phyloP scores from a whole-genome alignment of 2,888 invertebrate species.

The Apodemia hepburni region DNA sequence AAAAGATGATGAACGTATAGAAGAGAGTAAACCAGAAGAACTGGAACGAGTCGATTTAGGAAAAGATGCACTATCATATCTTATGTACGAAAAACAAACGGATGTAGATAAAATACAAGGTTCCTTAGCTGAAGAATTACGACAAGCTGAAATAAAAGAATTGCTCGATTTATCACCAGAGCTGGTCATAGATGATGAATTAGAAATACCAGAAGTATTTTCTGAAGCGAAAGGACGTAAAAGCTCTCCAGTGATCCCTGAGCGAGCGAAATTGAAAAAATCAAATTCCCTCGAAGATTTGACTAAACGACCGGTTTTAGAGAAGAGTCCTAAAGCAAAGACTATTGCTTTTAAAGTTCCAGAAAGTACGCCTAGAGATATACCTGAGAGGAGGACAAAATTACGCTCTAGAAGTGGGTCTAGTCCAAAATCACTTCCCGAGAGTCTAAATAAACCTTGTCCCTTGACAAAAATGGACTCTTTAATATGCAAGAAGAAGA shows the following conservation, averaged over 20 bases:
- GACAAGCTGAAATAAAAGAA: slow-evolving; percentile 62
- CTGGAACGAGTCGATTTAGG: slow-evolving; percentile 57
- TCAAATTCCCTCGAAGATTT: slow-evolving; percentile 64
- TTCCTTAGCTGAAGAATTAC: slow-evolving; percentile 58
- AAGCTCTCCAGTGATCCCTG: slow-evolving; percentile 58
- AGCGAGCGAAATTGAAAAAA: slow-evolving; percentile 63
- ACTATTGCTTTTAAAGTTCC: slow-evolving; percentile 67
- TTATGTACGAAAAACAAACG: slow-evolving; percentile 56
- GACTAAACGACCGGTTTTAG: slow-evolving; percentile 39
- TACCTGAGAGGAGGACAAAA: slow-evolving; percentile 57
- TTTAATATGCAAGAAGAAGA: slow-evolving; percentile 55
- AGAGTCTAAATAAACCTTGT: slow-evolving; percentile 61
- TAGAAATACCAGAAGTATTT: slow-evolving; percentile 53
- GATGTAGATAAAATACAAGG: slow-evolving; percentile 37
- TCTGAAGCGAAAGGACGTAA: slow-evolving; percentile 47
- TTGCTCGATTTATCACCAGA: slow-evolving; percentile 65
- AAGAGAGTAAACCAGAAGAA: slow-evolving; percentile 33
- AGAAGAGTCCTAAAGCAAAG: slow-evolving; percentile 52
- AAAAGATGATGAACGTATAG: slow-evolving; percentile 38
- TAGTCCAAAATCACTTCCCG: slow-evolving; percentile 72
- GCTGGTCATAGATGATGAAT: slow-evolving; percentile 57
- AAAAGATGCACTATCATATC: slow-evolving; percentile 65
- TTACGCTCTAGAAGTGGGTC: slow-evolving; percentile 59
- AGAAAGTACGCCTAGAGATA: slow-evolving; percentile 62
- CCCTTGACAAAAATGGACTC: slow-evolving; percentile 58